These are phyloP conservation scores for Todus mexicanus DNA, from an alignment of 2,797 vertebrate genomes.

Conservation along the genomic window DNA sequence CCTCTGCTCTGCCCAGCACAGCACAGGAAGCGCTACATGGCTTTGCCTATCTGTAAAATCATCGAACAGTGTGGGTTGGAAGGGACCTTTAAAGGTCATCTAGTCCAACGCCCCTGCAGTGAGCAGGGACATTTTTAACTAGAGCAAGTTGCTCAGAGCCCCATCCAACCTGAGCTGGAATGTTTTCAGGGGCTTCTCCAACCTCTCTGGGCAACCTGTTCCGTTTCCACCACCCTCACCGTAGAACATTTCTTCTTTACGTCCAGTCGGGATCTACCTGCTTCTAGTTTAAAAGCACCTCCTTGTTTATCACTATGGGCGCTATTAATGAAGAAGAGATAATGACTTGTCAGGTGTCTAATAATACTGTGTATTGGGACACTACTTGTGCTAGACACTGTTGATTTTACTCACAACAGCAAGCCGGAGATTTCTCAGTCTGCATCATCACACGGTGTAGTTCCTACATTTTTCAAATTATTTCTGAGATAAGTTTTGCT, in stretches of 20 bases:
- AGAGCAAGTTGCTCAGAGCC: neutral
- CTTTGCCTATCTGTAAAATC: neutral
- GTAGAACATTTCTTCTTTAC: neutral
- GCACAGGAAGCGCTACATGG: rapidly evolving
- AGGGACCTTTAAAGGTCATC: neutral
- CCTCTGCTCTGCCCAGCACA: rapidly evolving
- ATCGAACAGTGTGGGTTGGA: neutral
- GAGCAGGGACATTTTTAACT: neutral
- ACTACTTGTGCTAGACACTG: neutral
- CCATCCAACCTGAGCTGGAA: neutral
- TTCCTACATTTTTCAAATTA: neutral
- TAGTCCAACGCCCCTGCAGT: rapidly evolving
- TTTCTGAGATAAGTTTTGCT: neutral
- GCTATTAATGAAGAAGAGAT: neutral
- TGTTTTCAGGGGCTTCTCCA: neutral
- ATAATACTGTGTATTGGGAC: neutral
- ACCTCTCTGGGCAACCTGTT: neutral
- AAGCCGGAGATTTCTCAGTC: neutral
- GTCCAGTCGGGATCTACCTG: neutral
- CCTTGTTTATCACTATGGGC: neutral
- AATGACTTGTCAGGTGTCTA: neutral
- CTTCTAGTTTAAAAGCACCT: neutral
- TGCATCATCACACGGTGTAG: neutral
- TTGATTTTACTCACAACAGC: neutral
- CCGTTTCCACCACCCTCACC: rapidly evolving